Percentiles rank a stretch among this genome's conserved stretches.
These are phyloP conservation scores for Acanthurus leucopareius DNA, from an alignment of 2,797 vertebrate species.

Conservation along the genomic window DNA sequence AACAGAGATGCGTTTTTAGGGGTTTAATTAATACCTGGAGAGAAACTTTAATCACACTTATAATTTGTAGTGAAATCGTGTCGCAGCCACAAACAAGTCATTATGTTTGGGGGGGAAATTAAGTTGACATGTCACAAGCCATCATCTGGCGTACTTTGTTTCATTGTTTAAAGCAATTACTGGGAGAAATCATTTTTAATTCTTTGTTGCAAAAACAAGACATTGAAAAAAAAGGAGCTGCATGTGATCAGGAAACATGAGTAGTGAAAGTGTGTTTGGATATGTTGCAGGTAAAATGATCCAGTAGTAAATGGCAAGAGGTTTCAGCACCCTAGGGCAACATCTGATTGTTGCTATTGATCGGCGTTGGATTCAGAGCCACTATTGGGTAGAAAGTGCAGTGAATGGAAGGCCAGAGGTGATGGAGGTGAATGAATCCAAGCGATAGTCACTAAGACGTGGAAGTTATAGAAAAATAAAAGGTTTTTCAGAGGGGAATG, in stretches of 20 bases:
- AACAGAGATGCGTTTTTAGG: too few species aligned
- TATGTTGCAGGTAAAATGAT: constrained; percentile 63
- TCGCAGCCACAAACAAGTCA: constrained; percentile 29
- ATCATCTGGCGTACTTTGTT: constrained; percentile 33
- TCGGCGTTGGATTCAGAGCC: constrained; percentile 64
- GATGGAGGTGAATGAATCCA: constrained; percentile 47
- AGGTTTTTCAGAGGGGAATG: constrained; percentile 17
- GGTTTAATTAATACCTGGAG: too few species aligned
- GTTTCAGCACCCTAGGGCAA: constrained; percentile 65
- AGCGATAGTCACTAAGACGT: constrained; percentile 19
- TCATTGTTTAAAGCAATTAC: constrained; percentile 65
- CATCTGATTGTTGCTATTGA: constrained; percentile 78
- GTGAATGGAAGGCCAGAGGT: constrained; percentile 40
- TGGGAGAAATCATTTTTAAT: constrained; percentile 66
- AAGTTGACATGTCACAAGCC: constrained; percentile 57
- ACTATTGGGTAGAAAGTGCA: constrained; percentile 50
- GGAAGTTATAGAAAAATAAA: constrained; percentile 31
- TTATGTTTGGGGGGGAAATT: constrained; percentile 43
- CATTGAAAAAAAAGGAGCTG: constrained; percentile 12
- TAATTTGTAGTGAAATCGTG: constrained; percentile 18
- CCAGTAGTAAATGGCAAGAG: constrained; percentile 59
- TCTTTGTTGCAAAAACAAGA: constrained; percentile 38
- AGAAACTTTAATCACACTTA: constrained; percentile 20
- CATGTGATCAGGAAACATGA: constrained; percentile 52
- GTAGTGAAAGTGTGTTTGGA: constrained; percentile 39